Evolutionary conservation across 2,888 invertebrate species (phyloP), one percentile per base, ranked within the genome.

Genomic region (Serrognathus titanus): DNA sequence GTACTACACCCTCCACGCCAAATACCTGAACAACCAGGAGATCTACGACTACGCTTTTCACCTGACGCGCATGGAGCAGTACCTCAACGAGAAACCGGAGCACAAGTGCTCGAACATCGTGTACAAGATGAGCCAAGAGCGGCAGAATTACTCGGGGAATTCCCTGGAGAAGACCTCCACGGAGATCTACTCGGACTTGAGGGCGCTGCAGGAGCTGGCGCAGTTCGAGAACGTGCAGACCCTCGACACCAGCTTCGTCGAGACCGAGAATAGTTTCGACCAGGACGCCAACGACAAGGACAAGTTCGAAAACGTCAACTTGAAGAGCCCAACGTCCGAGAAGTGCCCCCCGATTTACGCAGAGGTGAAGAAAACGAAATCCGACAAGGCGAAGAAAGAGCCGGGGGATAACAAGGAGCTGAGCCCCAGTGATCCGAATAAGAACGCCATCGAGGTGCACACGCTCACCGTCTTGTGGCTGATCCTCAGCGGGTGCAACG

Each of bases 391-490:
- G 41, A 53, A 48, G 2, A 61, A 66, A 40, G 48, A 58, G 52
- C 12, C 56, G 58, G 48, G 40, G 11, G 45, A 41, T 24, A 49
- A 46, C 36, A 57, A 57, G 39, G 13, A 47, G 11, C 3, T 2
- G 7, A 31, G 1, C 41, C 51, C 47, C 52, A 56, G 46, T 37
- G 55, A 56, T 39, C 55, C 53, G 40, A 65, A 56, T 36, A 55
- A 53, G 58, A 62, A 37, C 43, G 53, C 53, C 11, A 61, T 85
- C 13, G 87, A 88, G 59, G 78, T 83, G 0, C 87, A 88, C 70
- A 87, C 88, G 0, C 77, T 91, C 51, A 85, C 87, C 8, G 82
- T 87, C 10, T 80, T 93, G 36, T 92, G 92, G 92, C 81, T 93
- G 64, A 78, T 92, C 49, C 83, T 85, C 60, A 87, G 87, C 36